These are phyloP conservation scores for Ptychoptera albimana DNA, from an alignment of 2,888 invertebrate species.

Conservation along the genomic window DNA sequence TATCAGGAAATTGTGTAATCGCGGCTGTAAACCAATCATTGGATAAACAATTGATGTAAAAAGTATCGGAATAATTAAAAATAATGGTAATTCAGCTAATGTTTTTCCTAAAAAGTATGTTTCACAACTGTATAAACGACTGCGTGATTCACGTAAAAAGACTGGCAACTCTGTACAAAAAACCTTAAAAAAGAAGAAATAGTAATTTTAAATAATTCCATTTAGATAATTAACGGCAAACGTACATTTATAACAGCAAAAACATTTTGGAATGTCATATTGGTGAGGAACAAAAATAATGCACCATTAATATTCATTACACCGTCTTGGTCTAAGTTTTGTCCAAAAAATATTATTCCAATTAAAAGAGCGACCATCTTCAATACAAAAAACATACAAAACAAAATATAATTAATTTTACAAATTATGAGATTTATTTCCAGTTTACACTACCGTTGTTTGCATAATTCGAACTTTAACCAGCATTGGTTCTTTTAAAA, in stretches of 20 bases:
- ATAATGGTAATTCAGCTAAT: conserved; percentile 74
- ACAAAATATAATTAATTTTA: no score
- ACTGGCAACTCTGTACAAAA: conserved; percentile 81
- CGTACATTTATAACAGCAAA: conserved; percentile 87
- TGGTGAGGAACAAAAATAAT: conserved; percentile 75
- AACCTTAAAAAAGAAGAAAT: conserved; percentile 37
- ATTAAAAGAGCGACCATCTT: conserved; percentile 80
- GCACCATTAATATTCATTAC: conserved; percentile 92
- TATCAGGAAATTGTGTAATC: conserved; percentile 50
- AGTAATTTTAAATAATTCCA: conserved; percentile 1
- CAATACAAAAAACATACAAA: conserved; percentile 12
- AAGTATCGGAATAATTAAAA: conserved; percentile 63
- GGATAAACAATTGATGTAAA: conserved; percentile 76
- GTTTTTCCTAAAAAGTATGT: conserved; percentile 87
- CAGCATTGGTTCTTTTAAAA: conserved; percentile 78
- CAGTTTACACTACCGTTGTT: conserved; percentile 49
- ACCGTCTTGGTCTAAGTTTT: conserved; percentile 66
- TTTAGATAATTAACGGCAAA: conserved; percentile 12
- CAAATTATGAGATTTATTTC: not conserved
- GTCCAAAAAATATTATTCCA: conserved; percentile 75
- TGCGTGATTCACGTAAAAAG: conserved; percentile 74
- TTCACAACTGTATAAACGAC: conserved; percentile 81
- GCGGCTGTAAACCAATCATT: conserved; percentile 69
- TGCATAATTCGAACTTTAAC: conserved; percentile 78
- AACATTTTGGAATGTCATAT: conserved; percentile 90